Percentiles rank a stretch among this genome's conserved stretches.
Conservation (phyloP, 2,888 invertebrate species). For the Carterocephalus palaemon region DNA sequence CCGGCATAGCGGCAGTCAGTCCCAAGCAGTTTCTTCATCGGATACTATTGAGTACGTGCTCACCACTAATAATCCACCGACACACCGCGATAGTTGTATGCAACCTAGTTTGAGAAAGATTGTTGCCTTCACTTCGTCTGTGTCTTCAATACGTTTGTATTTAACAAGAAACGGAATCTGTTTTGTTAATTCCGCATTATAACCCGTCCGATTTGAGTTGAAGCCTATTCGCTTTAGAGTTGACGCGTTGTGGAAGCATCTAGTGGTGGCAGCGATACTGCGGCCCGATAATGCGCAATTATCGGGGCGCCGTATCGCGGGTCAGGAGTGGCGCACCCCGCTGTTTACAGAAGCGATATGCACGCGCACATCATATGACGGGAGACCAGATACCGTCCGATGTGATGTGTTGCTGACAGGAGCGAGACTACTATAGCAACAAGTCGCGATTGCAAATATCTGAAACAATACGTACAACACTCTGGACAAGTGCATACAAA, state of each 20-base stretch:
- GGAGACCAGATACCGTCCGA: conserved; percentile 24
- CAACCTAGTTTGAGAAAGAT: conserved; percentile 30
- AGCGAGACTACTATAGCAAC: conserved; percentile 8
- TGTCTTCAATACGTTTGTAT: conserved; percentile 21
- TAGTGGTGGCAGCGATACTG: conserved; percentile 2
- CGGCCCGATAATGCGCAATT: conserved; percentile 38
- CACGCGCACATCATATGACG: conserved; percentile 66
- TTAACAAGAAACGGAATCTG: conserved; percentile 21
- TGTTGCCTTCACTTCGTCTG: conserved; percentile 20
- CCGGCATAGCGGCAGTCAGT: too few relatives aligned
- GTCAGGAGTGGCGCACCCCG: conserved; percentile 59
- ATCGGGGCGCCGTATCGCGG: conserved; percentile 45
- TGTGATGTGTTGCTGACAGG: conserved; percentile 11
- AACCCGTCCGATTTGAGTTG: conserved; percentile 18
- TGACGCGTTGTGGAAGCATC: conserved; percentile 13
- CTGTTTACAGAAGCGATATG: conserved; percentile 53
- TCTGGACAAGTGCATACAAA: too few relatives aligned
- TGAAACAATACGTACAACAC: too few relatives aligned
- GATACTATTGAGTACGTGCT: too few relatives aligned
- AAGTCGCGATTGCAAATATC: too few relatives aligned
- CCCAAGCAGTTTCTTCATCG: too few relatives aligned
- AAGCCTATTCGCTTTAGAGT: neutral
- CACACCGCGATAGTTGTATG: conserved; percentile 22
- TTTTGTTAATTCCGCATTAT: conserved; percentile 21
- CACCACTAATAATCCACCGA: too few relatives aligned